These are phyloP conservation scores for Saiga tatarica DNA, from an alignment of 2,113 vertebrate genomes.

Conservation along the genomic window DNA sequence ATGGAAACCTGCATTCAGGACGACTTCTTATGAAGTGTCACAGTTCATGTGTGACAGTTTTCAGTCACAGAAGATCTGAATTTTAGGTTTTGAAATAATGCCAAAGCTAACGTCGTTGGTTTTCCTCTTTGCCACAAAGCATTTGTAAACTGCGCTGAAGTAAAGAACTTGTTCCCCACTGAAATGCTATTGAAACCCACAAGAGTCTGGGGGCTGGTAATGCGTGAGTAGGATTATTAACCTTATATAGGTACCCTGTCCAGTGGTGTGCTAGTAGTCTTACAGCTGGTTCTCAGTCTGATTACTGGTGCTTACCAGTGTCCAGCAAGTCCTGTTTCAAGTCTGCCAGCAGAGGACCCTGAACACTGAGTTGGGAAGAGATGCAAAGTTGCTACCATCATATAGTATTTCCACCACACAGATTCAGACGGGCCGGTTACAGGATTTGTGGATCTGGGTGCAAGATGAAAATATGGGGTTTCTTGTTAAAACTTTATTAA, in stretches of 20 bases:
- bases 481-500: background rate
- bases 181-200: background rate
- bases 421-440: background rate
- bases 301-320: background rate
- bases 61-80: background rate
- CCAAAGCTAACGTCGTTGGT: background rate
- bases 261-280: background rate
- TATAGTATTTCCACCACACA: background rate
- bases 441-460: background rate
- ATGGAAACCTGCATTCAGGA: background rate
- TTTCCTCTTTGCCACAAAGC: slow-evolving; percentile 1
- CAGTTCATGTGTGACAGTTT: background rate
- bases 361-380: background rate
- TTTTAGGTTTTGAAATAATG: slow-evolving; percentile 33
- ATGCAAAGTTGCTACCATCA: background rate
- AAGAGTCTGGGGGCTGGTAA: background rate
- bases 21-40: background rate
- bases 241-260: background rate
- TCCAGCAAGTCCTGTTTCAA: background rate
- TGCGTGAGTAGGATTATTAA: background rate
- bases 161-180: background rate
- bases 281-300: background rate
- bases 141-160: background rate
- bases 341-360: background rate
- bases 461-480: background rate